These are phyloP conservation scores for Aptenodytes forsteri DNA, from an alignment of 2,113 vertebrate species.

Conservation along the genomic window DNA sequence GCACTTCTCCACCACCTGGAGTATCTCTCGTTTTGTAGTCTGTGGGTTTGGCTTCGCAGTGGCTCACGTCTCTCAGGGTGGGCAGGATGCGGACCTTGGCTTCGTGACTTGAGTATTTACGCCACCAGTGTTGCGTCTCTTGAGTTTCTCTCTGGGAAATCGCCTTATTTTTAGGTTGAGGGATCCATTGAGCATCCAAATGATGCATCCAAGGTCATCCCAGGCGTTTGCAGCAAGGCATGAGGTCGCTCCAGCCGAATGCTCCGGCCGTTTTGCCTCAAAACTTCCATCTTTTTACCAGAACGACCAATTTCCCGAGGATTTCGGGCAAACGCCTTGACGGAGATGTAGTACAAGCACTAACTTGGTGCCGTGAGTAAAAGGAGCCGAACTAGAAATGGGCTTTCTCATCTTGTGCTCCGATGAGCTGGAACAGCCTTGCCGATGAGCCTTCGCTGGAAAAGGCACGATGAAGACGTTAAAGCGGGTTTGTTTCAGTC, in stretches of 20 bases:
- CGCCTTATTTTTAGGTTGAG: neutral
- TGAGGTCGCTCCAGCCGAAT: neutral
- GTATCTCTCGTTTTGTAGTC: rapidly evolving
- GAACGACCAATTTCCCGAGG: neutral
- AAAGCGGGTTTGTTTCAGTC: neutral
- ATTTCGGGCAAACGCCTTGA: neutral
- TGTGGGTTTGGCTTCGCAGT: neutral
- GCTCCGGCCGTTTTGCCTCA: neutral
- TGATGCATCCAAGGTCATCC: neutral
- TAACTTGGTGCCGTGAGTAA: rapidly evolving
- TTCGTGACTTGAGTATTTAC: neutral
- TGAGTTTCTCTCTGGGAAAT: neutral
- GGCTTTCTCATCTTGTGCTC: neutral
- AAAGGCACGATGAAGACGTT: neutral
- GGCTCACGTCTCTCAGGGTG: rapidly evolving
- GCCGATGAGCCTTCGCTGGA: neutral
- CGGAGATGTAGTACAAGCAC: neutral
- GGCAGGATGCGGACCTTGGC: rapidly evolving
- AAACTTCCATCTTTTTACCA: neutral
- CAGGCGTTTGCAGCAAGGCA: rapidly evolving
- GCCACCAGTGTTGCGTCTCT: rapidly evolving
- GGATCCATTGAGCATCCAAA: neutral
- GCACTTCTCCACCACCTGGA: neutral
- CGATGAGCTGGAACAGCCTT: neutral
- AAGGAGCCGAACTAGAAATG: neutral